Base-by-base conservation (phyloP, 2,888 invertebrate species). In the Chironomus riparius region DNA sequence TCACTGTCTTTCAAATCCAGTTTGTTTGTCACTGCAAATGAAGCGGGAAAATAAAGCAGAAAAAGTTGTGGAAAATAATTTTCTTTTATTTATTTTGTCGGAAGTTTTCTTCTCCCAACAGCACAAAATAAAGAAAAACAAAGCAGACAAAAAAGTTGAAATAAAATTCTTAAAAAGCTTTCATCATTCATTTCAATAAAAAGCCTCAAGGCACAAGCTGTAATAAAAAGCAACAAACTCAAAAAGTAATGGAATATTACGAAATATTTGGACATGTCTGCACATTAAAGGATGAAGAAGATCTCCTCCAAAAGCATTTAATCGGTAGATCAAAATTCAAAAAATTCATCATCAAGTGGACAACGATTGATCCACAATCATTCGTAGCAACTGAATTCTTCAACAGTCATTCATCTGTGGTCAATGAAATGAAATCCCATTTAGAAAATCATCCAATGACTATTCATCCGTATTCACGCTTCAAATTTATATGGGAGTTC, bases 381-480 rank as follows among this genome's bases (percentile, higher is more conserved):
- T 13, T 28, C 4, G n/a, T 28, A 12, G 38, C 76, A 21, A 21
- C 65, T 3, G 38, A 56, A 38, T 68, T 24, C 24, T 76, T 69
- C 18, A 76, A 76, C 24, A 76, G 76, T 21, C 38, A 56, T 24
- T 18, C 69, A 21, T 48, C 76, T 3, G 38, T 69, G 12, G 56
- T 69, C 1, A 76, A 68, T 47, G 76, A 38, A 13, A 28, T 22
- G 18, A 69, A 69, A 56, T 24, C n/a, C n/a, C 76, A 76, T 69
- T 15, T 76, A 13, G 24, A 76, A 28, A 18, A 28, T 38, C 24
- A 76, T 76, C 61, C 61, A 7, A 15, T 7, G 3, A 69, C 69
- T 1, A 69, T 76, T 56, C 76, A 76, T 76, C 76, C 76, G 18
- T 76, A 69, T 24, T 76, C 76, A 21, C 18, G 24, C 7, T 50